Base-by-base conservation (phyloP, 2,888 invertebrate species). In the Mactromeris polynyma region DNA sequence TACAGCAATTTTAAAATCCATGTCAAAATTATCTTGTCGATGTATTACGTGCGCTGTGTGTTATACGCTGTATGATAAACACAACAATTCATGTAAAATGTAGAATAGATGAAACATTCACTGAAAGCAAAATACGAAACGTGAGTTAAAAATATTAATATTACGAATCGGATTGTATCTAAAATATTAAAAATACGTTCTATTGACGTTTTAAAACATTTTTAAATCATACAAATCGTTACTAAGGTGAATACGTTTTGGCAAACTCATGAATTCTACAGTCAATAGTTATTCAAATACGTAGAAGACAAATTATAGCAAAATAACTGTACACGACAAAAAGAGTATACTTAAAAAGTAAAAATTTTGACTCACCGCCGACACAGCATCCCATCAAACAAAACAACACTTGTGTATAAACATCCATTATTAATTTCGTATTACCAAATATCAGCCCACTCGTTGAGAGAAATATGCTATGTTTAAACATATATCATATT, bases 301-400 rank as follows among this genome's bases (percentile, higher is more conserved):
- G n/a, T n/a, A 46, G 17, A 40, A 46, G 17, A 46, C 46, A 11
- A 46, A 11, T 14, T 46, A 46, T 46, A 46, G 46, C 11, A 46
- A 17, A 11, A 46, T 2, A 46, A 11, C 14, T 64, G 26, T 64
- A 64, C 26, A 26, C 26, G 58, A 26, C 4, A n/a, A 64, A n/a
- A 64, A 58, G 17, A 7, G 46, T 46, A 46, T 17, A 46, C 2
- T 73, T 33, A 33, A n/a, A 42, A 79, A 42, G 3, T n/a, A 42
- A 42, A 42, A n/a, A 79, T 1, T 36, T 26, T 36, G 11, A 78
- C 78, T 84, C 38, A 84, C 84, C 84, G 0, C 77, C 78, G 0
- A 54, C 84, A 36, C 77, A 54, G 17, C 36, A 42, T 54, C 84
- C 84, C 31, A 77, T 51, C 46, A 84, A 78, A 54, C 84, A 84